Conservation (phyloP, 2,113 vertebrate genomes). For the Aegotheles bennettii region DNA sequence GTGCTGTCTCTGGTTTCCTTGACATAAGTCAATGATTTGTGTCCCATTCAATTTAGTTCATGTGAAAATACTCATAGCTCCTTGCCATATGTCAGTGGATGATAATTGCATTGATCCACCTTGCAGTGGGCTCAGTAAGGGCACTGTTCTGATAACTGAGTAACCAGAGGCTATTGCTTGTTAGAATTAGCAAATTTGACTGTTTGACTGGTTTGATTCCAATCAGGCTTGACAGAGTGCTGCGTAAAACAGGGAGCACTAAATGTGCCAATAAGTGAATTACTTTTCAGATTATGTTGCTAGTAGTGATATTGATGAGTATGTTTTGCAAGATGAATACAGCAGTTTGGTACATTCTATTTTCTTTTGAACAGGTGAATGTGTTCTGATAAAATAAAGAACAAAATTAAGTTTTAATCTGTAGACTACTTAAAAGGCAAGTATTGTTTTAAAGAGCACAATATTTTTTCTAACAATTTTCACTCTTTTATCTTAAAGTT, state of each 20-base stretch:
- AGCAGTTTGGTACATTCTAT: neutral
- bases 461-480: neutral
- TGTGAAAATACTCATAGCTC: conserved; percentile 16
- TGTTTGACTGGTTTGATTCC: conserved; percentile 13
- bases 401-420: neutral
- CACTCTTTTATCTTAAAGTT: neutral
- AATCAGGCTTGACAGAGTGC: conserved; percentile 31
- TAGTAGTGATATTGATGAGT: conserved; percentile 28
- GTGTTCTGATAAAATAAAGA: neutral
- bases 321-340: neutral
- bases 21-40: conserved; percentile 65
- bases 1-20: conserved; percentile 31
- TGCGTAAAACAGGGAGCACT: neutral
- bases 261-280: conserved; percentile 54
- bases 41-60: conserved; percentile 57
- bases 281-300: conserved; percentile 12
- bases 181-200: conserved; percentile 25
- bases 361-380: neutral
- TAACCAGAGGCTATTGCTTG: neutral
- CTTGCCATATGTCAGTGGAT: conserved; percentile 43
- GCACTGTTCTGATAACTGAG: neutral
- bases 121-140: conserved; percentile 14
- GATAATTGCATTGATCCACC: conserved; percentile 68
- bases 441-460: neutral
- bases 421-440: neutral